Percentiles rank a stretch among this genome's conserved stretches.
phyloP scores from a whole-genome alignment of 2,797 vertebrate genomes.

The Garrulus glandarius region DNA sequence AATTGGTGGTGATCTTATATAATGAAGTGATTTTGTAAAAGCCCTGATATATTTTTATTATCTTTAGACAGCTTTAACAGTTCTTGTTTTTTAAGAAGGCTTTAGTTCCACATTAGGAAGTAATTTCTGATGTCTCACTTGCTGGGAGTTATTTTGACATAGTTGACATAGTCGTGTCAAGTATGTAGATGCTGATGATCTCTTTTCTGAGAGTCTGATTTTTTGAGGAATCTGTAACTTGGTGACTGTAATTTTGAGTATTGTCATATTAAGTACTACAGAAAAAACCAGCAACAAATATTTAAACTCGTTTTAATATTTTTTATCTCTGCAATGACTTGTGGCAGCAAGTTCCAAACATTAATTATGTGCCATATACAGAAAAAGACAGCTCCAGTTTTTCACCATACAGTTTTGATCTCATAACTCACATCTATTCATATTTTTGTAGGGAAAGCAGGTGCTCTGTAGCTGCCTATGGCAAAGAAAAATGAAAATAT shows the following conservation, averaged over 20 bases:
- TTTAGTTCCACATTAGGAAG: background rate
- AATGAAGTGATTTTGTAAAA: background rate
- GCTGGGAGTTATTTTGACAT: background rate
- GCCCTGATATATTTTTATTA: background rate
- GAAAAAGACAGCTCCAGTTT: background rate
- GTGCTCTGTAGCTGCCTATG: background rate
- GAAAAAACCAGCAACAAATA: background rate
- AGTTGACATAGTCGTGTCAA: background rate
- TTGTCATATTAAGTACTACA: background rate
- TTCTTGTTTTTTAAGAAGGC: background rate
- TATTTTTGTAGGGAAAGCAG: background rate
- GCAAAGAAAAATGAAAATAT: background rate
- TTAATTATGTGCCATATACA: background rate
- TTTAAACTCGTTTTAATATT: background rate
- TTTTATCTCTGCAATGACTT: background rate
- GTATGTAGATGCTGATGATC: background rate
- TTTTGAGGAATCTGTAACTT: background rate
- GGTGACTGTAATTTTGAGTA: background rate
- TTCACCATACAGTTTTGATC: background rate
- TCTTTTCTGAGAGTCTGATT: background rate
- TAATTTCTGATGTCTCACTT: background rate
- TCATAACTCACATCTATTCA: background rate
- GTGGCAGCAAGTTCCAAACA: background rate
- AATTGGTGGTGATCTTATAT: background rate
- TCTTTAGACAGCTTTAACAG: background rate